phyloP scores from a whole-genome alignment of 2,113 vertebrate species.

The Epinephelus moara region DNA sequence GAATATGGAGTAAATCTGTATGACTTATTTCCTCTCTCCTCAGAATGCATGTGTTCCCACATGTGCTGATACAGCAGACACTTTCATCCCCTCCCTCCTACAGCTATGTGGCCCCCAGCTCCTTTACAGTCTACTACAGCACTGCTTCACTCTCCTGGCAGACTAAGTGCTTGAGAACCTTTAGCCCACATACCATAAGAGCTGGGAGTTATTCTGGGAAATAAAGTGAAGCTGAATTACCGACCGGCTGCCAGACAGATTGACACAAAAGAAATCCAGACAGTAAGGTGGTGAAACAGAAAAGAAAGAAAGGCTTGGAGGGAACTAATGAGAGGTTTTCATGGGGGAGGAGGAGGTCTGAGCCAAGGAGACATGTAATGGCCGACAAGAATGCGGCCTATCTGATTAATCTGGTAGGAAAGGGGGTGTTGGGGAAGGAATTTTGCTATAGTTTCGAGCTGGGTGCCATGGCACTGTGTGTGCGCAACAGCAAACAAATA shows the following conservation, averaged over 20 bases:
- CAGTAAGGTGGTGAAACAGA: constrained; percentile 10
- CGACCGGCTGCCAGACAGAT: constrained; percentile 35
- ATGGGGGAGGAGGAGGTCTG: neutral
- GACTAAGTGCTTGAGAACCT: constrained; percentile 44
- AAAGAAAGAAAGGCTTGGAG: constrained; percentile 24
- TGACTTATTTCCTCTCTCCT: constrained; percentile 4
- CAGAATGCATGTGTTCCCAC: constrained; percentile 14
- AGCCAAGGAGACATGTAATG: constrained; percentile 63
- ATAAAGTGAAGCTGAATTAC: constrained; percentile 51
- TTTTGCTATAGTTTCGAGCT: neutral
- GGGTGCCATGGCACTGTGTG: neutral
- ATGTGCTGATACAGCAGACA: constrained; percentile 20
- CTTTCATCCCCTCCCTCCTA: neutral
- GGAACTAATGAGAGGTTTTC: constrained; percentile 53
- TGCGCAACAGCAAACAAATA: neutral
- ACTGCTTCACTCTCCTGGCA: constrained; percentile 11
- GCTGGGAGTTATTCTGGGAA: constrained; percentile 35
- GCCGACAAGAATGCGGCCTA: constrained; percentile 53
- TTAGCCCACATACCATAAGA: constrained; percentile 64
- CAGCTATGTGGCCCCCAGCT: neutral
- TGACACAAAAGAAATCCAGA: constrained; percentile 51
- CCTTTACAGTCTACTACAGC: constrained; percentile 28
- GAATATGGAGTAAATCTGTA: constrained; percentile 11
- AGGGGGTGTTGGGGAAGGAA: neutral
- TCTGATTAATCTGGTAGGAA: constrained; percentile 57